These are phyloP conservation scores for Furcifer pardalis DNA, from an alignment of 2,797 vertebrate genomes.

Conservation along the genomic window DNA sequence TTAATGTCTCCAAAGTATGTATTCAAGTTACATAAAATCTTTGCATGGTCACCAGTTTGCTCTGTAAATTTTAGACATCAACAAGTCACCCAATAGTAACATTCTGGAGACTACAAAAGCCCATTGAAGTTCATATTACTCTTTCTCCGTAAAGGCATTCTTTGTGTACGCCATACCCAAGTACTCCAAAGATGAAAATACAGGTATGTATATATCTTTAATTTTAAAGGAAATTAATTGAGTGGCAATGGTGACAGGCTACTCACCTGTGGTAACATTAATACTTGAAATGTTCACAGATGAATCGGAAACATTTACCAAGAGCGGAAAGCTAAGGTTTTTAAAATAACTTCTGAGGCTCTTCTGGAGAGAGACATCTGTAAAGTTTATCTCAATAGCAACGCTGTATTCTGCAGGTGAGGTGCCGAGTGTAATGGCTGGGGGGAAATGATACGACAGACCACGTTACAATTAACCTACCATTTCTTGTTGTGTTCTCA, in stretches of 20 bases:
- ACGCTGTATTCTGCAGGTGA: slow-evolving; percentile 48
- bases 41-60: background rate
- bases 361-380: slow-evolving; percentile 61
- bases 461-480: background rate
- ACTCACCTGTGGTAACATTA: slow-evolving; percentile 76
- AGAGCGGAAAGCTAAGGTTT: slow-evolving; percentile 49
- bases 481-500: background rate
- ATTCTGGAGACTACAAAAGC: slow-evolving; percentile 11
- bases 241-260: background rate
- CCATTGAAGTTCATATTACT: background rate
- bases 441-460: slow-evolving; percentile 29
- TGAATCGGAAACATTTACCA: slow-evolving; percentile 45
- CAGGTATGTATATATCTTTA: too few species aligned
- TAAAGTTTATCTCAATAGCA: slow-evolving; percentile 72
- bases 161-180: background rate
- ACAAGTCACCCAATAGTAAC: slow-evolving; percentile 28
- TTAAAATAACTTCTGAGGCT: slow-evolving; percentile 61
- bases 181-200: background rate
- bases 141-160: background rate
- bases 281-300: slow-evolving; percentile 61
- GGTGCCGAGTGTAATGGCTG: slow-evolving; percentile 58
- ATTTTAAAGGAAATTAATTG: background rate
- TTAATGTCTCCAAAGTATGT: background rate
- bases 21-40: too few species aligned
- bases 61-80: background rate